These are phyloP conservation scores for Deroplatys truncata DNA, from an alignment of 2,888 invertebrate species.

Conservation along the genomic window DNA sequence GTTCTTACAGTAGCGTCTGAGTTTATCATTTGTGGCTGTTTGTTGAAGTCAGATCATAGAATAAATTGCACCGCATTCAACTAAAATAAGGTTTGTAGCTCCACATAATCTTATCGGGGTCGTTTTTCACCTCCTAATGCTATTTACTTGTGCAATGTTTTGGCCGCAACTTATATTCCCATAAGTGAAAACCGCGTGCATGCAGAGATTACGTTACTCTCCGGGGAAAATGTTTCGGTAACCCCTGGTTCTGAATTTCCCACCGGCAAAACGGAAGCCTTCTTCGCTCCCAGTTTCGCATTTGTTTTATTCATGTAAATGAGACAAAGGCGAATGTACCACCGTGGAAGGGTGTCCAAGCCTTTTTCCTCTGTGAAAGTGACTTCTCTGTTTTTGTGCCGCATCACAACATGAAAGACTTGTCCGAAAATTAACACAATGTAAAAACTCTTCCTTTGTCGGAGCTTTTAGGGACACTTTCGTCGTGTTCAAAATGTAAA, in stretches of 20 bases:
- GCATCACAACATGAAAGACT: too few relatives aligned
- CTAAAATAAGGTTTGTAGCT: background rate
- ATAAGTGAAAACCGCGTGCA: background rate
- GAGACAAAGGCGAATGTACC: slow-evolving; percentile 21
- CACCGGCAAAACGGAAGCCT: slow-evolving; percentile 21
- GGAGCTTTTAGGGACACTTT: too few relatives aligned
- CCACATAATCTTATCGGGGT: background rate
- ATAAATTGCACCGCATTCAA: background rate
- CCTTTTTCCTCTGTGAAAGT: background rate
- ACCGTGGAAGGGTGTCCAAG: slow-evolving; percentile 13
- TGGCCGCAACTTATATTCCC: background rate
- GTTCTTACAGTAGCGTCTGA: too few relatives aligned
- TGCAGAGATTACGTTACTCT: background rate
- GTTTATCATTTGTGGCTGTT: too few relatives aligned
- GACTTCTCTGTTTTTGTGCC: background rate
- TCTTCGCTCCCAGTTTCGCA: slow-evolving; percentile 16
- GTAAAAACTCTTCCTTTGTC: too few relatives aligned
- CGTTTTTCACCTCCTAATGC: background rate
- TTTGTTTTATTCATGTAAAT: slow-evolving; percentile 31
- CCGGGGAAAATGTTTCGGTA: background rate
- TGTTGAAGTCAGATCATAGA: too few relatives aligned
- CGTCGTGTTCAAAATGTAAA: too few relatives aligned
- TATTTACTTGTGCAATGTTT: background rate
- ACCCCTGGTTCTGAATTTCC: slow-evolving; percentile 8
- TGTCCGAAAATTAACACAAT: too few relatives aligned